Percentiles rank a stretch among this genome's conserved stretches.
These are phyloP conservation scores for Hartigia nigra DNA, from an alignment of 2,888 invertebrate species.

Conservation along the genomic window DNA sequence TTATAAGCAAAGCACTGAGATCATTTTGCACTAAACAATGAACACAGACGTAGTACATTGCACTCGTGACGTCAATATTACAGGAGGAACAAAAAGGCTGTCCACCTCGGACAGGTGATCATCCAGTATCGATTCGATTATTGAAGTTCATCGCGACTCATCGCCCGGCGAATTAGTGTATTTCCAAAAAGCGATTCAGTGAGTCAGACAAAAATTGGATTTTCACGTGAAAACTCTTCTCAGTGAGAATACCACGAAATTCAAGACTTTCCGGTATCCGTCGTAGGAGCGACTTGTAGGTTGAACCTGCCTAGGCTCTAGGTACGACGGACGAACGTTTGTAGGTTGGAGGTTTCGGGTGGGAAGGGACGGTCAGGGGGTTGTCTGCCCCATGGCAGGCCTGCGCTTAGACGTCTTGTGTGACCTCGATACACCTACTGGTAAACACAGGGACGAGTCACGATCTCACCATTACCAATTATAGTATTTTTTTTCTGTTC, in stretches of 20 bases:
- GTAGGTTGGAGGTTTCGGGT: constrained; percentile 18
- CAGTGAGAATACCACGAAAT: neutral
- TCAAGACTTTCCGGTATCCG: neutral
- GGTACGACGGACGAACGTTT: constrained; percentile 2
- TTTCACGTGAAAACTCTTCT: neutral
- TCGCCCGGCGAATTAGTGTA: neutral
- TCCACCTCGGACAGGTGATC: constrained; percentile 24
- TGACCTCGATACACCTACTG: constrained; percentile 47
- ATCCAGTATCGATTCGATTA: constrained; percentile 24
- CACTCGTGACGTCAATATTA: neutral
- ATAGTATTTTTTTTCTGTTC: neutral
- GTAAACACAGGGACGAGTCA: constrained; percentile 25
- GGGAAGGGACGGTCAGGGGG: constrained; percentile 29
- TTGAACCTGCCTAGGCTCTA: constrained; percentile 2
- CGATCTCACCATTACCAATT: neutral
- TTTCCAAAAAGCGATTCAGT: neutral
- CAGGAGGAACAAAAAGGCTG: neutral
- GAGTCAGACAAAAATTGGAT: neutral
- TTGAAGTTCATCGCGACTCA: constrained; percentile 4
- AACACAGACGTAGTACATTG: neutral
- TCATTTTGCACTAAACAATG: neutral
- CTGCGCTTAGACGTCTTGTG: constrained; percentile 44
- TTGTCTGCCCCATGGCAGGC: constrained; percentile 34
- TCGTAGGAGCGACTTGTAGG: neutral
- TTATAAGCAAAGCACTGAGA: neutral